Base-by-base conservation (phyloP, 2,797 vertebrate genomes). In the Onychomys leucogaster region DNA sequence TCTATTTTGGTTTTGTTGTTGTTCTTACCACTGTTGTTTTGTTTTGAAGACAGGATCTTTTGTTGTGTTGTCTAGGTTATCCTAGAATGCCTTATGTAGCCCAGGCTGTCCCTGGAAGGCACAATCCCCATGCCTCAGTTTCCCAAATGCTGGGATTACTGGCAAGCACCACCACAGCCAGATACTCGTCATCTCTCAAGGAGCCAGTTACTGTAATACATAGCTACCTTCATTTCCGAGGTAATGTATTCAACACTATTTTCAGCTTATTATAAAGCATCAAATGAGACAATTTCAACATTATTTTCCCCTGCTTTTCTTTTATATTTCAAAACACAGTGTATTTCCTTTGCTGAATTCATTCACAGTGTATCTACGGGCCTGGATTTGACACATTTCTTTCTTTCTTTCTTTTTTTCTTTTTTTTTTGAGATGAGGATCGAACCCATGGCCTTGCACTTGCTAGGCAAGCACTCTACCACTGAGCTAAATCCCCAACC, bases 261-360 rank as follows among this genome's bases (percentile, higher is more conserved):
- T 96, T 89, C 52, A 80, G 67, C 59, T 88, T 89, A 85, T 32
- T 82, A 82, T 82, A 88, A 94, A 96, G 46, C 59, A 90, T 13
- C 71, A 90, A 90, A 82, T 83, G 88, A 83, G 93, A 37, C 59
- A 86, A 93, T 73, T 95, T 94, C 9, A 89, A 89, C 65, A 77
- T 55, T 93, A 69, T 85, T 96, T 95, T 89, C 43, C 67, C 81
- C 12, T 12, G 92, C 55, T 94, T 59, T 91, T 93, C 75, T 32
- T 91, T 94, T 29, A 90, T 65, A 96, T 75, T 96, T 93, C 76
- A 94, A 69, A 41, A 87, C 7, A 46, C 6, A 82, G 32, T 93
- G 12, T 69, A 67, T 93, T 88, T 88, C 90, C 49, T 95, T 94
- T 86, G 76, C 21, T 90, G 34, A 95, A 89, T 83, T 96, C 90